These are phyloP conservation scores for Alectura lathami DNA, from an alignment of 2,113 vertebrate species.

Conservation along the genomic window DNA sequence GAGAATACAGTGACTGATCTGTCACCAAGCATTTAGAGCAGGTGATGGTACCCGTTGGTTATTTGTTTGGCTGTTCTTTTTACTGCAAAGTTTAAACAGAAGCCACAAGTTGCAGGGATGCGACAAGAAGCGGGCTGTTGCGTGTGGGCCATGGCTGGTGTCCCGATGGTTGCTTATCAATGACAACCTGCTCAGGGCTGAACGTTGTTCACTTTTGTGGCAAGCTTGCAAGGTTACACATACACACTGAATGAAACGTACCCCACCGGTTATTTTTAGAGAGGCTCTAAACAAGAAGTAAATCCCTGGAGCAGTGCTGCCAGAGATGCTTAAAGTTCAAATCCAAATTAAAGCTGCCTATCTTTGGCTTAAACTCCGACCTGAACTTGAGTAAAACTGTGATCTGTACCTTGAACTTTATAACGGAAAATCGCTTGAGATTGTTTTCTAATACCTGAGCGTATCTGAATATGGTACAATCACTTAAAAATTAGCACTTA, in stretches of 20 bases:
- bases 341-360: conserved; percentile 56
- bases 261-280: conserved; percentile 59
- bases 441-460: not conserved
- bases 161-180: not conserved
- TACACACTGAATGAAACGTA: conserved; percentile 53
- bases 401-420: not conserved
- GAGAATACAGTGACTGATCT: not conserved
- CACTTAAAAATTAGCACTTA: not conserved
- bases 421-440: not conserved
- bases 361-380: conserved; percentile 51
- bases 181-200: not conserved
- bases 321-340: conserved; percentile 63
- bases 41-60: not conserved
- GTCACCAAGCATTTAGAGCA: not conserved
- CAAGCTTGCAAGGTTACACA: conserved; percentile 48
- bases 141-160: not conserved
- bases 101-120: not conserved
- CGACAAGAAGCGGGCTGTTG: not conserved
- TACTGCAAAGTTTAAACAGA: not conserved
- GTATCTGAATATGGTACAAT: not conserved
- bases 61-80: not conserved
- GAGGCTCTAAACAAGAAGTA: conserved; percentile 56
- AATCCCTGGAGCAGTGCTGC: conserved; percentile 43
- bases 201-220: conserved; percentile 33
- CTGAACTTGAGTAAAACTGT: conserved; percentile 46